Conservation (phyloP, 1,140 invertebrate genomes). For the Aphaenogaster ashmeadi region DNA sequence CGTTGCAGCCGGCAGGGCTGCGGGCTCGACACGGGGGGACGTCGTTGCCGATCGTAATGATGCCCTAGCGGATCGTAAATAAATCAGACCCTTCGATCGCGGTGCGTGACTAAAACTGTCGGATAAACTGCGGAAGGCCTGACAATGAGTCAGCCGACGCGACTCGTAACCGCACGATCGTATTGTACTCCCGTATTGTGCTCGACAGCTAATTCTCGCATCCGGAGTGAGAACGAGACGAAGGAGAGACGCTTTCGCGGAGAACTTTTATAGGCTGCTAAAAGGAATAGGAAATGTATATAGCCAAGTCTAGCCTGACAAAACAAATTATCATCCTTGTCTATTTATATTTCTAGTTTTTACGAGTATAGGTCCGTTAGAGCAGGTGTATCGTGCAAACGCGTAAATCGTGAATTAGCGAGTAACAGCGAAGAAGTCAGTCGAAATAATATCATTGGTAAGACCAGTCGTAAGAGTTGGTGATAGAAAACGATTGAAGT, state of each 20-base stretch:
- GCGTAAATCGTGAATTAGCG: no score
- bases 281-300: no score
- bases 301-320: no score
- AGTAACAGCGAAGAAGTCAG: no score
- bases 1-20: not conserved
- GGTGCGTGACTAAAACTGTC: not conserved
- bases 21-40: not conserved
- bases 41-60: not conserved
- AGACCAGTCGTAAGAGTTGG: no score
- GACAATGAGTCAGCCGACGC: not conserved
- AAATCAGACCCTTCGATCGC: not conserved
- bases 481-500: no score
- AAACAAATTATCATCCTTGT: no score
- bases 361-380: no score
- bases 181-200: not conserved
- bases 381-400: no score
- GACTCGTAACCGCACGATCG: not conserved
- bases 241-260: not conserved
- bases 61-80: not conserved
- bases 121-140: not conserved
- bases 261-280: not conserved
- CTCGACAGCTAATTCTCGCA: not conserved
- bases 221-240: not conserved
- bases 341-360: no score
- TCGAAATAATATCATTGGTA: no score